Base-by-base conservation (phyloP, 2,113 vertebrate genomes). In the Pseudorhombus dupliciocellatus region DNA sequence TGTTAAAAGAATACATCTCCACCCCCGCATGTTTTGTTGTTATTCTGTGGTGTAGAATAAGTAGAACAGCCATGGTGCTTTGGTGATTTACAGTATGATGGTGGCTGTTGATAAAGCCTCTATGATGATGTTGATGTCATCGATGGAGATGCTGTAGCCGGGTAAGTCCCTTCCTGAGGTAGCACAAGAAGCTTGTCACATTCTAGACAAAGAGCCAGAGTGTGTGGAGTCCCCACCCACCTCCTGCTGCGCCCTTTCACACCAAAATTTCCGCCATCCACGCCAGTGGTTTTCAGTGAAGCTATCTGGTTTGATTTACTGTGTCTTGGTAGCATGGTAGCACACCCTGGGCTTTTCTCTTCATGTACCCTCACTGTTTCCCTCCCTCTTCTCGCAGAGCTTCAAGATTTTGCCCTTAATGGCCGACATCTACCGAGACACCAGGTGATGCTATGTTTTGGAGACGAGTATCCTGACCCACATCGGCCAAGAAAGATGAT, bases 381-480 rank as follows among this genome's bases (percentile, higher is more conserved):
- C 62, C 5, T 24, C 50, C 22, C 25, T 42, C 68, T 66, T 80
- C 51, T 68, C 20, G n/a, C 89, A 99, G 97, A 98, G 83, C 88
- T 98, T 48, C 97, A 98, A 88, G 94, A 93, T 2, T 98, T 95
- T 83, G 93, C 92, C 67, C 95, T 95, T 69, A 96, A 96, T 53
- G 95, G 97, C 61, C 94, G 96, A 2, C 93, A 94, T 0, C 73
- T 95, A 79, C 98, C 98, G 0, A 94, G 95, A 85, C 96, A 96
- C 89, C 96, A 96, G 80, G 94, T 98, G 1, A 93, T 95, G 59
- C 91, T 99, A 21, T 97, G 96, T 87, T 99, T 99, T 42, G 97
- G 97, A 62, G 98, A 98, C 4, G 98, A 98, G 89, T 98, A 96
- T 91, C 96, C 96, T 14, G 95, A 97, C 70, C 95, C 95, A 0